Conservation (phyloP, 2,888 invertebrate genomes). For the Pristionchus japonicus region DNA sequence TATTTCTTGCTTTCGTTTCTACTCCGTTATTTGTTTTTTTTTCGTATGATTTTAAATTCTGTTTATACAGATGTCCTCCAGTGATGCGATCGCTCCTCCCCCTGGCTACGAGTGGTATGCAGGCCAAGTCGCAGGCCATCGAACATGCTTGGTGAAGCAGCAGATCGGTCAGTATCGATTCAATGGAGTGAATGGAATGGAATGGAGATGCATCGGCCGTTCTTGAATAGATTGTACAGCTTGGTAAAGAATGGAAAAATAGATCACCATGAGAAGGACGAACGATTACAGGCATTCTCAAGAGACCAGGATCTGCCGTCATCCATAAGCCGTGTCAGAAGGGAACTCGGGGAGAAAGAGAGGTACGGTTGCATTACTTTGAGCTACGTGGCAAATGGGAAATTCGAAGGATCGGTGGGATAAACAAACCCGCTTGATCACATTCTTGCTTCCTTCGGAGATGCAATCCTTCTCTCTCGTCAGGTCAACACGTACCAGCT, state of each 20-base stretch:
- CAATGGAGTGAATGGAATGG: neutral
- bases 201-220: neutral
- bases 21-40: too few relatives aligned
- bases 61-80: neutral
- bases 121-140: conserved; percentile 73
- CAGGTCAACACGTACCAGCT: conserved; percentile 30
- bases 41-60: neutral
- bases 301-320: conserved; percentile 59
- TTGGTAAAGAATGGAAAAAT: conserved; percentile 1
- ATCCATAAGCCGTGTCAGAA: conserved; percentile 70
- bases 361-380: conserved; percentile 54
- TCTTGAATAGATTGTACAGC: neutral
- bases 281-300: conserved; percentile 68
- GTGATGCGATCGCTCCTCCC: conserved; percentile 52
- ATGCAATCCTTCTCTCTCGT: conserved; percentile 12
- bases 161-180: conserved; percentile 67
- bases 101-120: conserved; percentile 65
- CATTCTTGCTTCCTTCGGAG: neutral
- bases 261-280: neutral
- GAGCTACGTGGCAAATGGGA: neutral
- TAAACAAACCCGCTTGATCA: neutral
- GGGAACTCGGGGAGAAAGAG: conserved; percentile 65
- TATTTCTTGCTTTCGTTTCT: too few relatives aligned
- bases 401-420: neutral
- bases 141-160: conserved; percentile 70